Evolutionary conservation across 2,797 vertebrate species (phyloP), one percentile per base, ranked within the genome.

Genomic region (Siniperca undulata): DNA sequence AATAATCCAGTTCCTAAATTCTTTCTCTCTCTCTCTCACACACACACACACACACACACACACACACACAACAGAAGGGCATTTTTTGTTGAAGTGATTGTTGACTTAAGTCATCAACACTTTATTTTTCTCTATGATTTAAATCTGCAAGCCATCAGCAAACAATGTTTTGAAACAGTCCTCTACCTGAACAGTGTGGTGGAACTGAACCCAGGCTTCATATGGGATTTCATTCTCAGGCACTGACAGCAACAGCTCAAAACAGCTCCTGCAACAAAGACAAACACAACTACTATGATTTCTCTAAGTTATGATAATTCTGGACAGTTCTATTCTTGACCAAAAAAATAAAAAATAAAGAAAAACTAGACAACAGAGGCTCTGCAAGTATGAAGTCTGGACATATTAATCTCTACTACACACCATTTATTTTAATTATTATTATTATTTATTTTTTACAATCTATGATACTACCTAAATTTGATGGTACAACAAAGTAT

Each of bases 191-290:
- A 99, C 96, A 82, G 97, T 97, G 72, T 98, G 96, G 93, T 98
- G 97, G 86, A 99, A 98, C 82, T 97, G 97, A 89, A 97, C 92
- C 97, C 98, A 98, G 73, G 97, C 95, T 89, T 99, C 98, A 88
- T 93, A 95, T 0, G 97, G 96, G 87, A 99, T 96, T 88, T 99
- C 98, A 94, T 96, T 97, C 94, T 99, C 98, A 96, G 98, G 96
- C 93, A 99, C 96, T 77, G 97, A 99, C 90, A 99, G 96, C 83
- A 99, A 92, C 89, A 99, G 95, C 91, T 99, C 98, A 96, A 99
- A 99, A 95, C 99, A 99, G 94, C 99, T 99, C 97, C 99, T 99
- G 91, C 52, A 95, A 92, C 64, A 79, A 70, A 84, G 14, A 50
- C 77, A 65, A 85, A 67, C 7, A 70, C 56, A 1, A 85, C 36